These are phyloP conservation scores for Dromius quadrimaculatus DNA, from an alignment of 2,888 invertebrate species.

Conservation along the genomic window DNA sequence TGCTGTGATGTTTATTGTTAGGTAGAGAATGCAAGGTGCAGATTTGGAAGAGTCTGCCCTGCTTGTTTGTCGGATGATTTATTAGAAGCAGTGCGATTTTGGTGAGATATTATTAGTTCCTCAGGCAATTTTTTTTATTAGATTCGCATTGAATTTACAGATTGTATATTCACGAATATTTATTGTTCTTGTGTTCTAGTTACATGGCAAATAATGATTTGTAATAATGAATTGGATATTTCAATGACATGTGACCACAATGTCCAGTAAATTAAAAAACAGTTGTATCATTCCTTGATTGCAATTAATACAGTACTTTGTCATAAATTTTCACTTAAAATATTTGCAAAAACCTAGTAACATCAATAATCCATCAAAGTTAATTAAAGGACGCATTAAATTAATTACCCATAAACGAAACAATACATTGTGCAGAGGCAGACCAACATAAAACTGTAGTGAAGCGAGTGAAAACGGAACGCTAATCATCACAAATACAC, in stretches of 20 bases:
- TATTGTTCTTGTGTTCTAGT: no score
- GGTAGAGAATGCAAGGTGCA: slow-evolving; percentile 18
- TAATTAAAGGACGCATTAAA: slow-evolving; percentile 21
- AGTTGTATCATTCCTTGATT: slow-evolving; percentile 2
- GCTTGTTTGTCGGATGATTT: slow-evolving; percentile 17
- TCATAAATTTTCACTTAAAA: slow-evolving; percentile 13
- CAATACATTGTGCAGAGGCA: slow-evolving; percentile 9
- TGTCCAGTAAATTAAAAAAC: slow-evolving; percentile 14
- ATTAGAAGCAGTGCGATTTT: slow-evolving; percentile 12
- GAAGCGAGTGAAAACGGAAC: slow-evolving; percentile 3
- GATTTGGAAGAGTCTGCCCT: neutral
- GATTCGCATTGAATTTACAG: no score
- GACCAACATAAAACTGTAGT: neutral
- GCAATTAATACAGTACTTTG: neutral
- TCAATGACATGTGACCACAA: neutral
- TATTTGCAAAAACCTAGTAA: slow-evolving; percentile 11
- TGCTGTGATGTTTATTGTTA: slow-evolving; percentile 24
- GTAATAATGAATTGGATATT: neutral
- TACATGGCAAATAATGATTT: no score
- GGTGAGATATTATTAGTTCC: slow-evolving; percentile 13
- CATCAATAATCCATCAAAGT: slow-evolving; percentile 28
- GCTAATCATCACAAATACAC: neutral
- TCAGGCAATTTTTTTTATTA: no score
- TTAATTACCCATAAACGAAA: slow-evolving; percentile 25
- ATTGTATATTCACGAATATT: no score